Percentiles rank a stretch among this genome's conserved stretches.
phyloP scores from a whole-genome alignment of 2,888 invertebrate species.

The Tinea pellionella region DNA sequence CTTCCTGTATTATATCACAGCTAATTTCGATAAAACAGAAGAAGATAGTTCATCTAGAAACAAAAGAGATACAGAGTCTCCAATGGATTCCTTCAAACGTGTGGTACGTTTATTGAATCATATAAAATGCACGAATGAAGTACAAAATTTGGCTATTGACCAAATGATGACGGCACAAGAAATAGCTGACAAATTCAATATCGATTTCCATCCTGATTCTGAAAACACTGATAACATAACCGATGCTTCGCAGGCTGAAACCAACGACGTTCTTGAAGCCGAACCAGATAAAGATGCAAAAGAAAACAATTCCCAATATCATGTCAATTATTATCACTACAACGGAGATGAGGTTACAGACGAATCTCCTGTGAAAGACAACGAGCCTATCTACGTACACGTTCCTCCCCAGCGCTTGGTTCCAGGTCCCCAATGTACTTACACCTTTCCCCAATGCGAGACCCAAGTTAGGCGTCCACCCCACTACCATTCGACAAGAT shows the following conservation, averaged over 20 bases:
- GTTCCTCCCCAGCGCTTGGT: constrained; percentile 14
- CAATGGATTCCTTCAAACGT: constrained; percentile 47
- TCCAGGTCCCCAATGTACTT: background rate
- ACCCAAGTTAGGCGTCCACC: background rate
- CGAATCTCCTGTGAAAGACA: background rate
- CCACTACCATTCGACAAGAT: background rate
- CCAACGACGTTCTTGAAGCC: constrained; percentile 22
- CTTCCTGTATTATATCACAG: constrained; percentile 39
- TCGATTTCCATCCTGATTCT: constrained; percentile 49
- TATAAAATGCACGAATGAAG: constrained; percentile 54
- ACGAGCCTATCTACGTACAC: background rate
- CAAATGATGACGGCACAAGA: constrained; percentile 63
- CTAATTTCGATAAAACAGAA: constrained; percentile 25
- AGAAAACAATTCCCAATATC: background rate
- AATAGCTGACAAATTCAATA: constrained; percentile 56
- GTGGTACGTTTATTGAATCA: constrained; percentile 50
- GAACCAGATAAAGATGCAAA: background rate
- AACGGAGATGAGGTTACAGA: background rate
- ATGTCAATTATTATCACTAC: background rate
- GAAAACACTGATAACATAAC: constrained; percentile 41
- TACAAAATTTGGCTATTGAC: constrained; percentile 59
- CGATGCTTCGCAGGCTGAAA: constrained; percentile 28
- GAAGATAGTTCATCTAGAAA: constrained; percentile 32
- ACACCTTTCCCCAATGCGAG: background rate
- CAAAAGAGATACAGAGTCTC: constrained; percentile 44